Percentiles rank a stretch among this genome's conserved stretches.
These are phyloP conservation scores for Philhelius pedissequus DNA, from an alignment of 2,888 invertebrate species.

Conservation along the genomic window DNA sequence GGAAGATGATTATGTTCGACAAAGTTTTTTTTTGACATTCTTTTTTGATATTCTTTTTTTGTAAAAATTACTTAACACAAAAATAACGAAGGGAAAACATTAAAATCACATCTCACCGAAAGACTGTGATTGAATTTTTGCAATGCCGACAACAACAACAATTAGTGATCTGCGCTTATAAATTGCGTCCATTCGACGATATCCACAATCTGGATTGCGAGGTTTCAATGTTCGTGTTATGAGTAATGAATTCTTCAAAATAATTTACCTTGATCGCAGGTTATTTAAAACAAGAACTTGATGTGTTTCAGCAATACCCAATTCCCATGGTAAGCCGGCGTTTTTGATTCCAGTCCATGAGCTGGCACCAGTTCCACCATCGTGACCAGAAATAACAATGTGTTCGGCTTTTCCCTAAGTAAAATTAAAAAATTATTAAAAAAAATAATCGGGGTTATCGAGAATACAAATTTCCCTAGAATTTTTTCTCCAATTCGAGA, in stretches of 20 bases:
- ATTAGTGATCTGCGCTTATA: slow-evolving; percentile 50
- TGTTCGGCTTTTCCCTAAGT: slow-evolving; percentile 96
- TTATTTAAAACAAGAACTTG: slow-evolving; percentile 97
- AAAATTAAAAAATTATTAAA: background rate
- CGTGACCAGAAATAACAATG: slow-evolving; percentile 98
- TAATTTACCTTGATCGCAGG: slow-evolving; percentile 84
- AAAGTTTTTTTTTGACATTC: background rate
- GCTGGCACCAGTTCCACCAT: slow-evolving; percentile 99
- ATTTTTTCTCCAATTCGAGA: too few relatives aligned
- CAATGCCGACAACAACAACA: slow-evolving; percentile 43
- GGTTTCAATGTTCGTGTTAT: slow-evolving; percentile 77
- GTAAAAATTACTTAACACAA: slow-evolving; percentile 29
- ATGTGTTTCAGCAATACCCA: slow-evolving; percentile 98
- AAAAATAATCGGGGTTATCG: too few relatives aligned
- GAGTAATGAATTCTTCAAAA: slow-evolving; percentile 71
- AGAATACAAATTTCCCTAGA: too few relatives aligned
- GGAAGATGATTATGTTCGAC: slow-evolving; percentile 63
- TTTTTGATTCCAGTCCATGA: slow-evolving; percentile 99
- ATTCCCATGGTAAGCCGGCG: slow-evolving; percentile 99
- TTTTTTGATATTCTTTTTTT: slow-evolving; percentile 18
- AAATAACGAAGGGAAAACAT: slow-evolving; percentile 49
- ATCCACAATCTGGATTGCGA: slow-evolving; percentile 78
- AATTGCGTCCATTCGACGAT: slow-evolving; percentile 54
- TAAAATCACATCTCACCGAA: slow-evolving; percentile 71
- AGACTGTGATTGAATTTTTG: slow-evolving; percentile 69